Conservation (phyloP, 1,140 invertebrate genomes). For the Cylas formicarius region DNA sequence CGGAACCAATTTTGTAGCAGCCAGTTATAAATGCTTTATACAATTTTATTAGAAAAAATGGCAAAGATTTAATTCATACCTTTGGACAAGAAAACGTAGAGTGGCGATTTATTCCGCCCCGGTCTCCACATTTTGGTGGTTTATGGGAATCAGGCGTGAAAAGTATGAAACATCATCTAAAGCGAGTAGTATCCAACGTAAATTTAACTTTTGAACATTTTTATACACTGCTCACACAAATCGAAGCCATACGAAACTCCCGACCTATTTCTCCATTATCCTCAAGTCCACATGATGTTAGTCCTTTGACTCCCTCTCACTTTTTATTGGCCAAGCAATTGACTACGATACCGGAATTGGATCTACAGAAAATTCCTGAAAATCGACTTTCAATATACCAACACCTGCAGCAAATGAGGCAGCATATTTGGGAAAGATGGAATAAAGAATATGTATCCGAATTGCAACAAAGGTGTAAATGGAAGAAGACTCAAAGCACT, state of each 20-base stretch:
- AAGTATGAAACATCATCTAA: constrained; percentile 37
- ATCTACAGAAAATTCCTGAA: constrained; percentile 6
- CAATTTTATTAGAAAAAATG: too few relatives aligned
- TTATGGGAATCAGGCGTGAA: constrained; percentile 42
- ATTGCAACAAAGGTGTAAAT: constrained; percentile 20
- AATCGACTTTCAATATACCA: constrained; percentile 10
- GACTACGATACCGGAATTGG: constrained; percentile 8
- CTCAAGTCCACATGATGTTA: constrained; percentile 22
- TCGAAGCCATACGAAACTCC: constrained; percentile 23
- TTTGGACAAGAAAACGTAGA: too few relatives aligned
- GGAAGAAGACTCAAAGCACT: background rate
- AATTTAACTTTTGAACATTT: constrained; percentile 26
- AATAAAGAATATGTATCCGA: constrained; percentile 25
- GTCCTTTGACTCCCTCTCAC: constrained; percentile 20
- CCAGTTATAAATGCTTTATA: too few relatives aligned
- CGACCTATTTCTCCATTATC: constrained; percentile 21
- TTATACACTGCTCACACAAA: constrained; percentile 15
- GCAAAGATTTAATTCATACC: too few relatives aligned
- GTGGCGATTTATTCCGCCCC: too few relatives aligned
- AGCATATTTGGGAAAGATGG: constrained; percentile 31
- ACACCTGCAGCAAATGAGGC: constrained; percentile 9
- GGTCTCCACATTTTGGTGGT: too few relatives aligned
- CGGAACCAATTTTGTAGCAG: too few relatives aligned
- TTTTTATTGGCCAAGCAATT: constrained; percentile 18
- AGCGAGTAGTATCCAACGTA: constrained; percentile 12